Evolutionary conservation across 2,113 vertebrate species (phyloP), one percentile per base, ranked within the genome.

Genomic region (Talpa occidentalis): DNA sequence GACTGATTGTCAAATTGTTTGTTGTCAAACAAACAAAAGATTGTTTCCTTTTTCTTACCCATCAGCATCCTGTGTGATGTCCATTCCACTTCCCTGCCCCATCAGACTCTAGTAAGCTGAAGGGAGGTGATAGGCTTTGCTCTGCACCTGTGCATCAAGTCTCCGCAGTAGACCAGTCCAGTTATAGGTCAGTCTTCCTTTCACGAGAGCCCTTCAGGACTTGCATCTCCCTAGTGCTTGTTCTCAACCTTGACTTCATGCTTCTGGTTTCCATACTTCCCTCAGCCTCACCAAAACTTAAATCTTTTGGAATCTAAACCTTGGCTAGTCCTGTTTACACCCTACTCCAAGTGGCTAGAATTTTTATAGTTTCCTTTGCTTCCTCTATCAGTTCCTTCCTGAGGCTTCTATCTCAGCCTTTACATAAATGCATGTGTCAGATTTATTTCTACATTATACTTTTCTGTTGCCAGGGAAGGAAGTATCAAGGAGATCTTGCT

Each of bases 391-490:
- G 3, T 44, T 56, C n/a, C 35, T 79, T 32, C n/a, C 64, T 30
- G 37, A 56, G n/a, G 42, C 10, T 42, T 64, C 73, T 49, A 0
- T 26, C 44, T 22, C 21, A 32, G 35, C 24, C 24, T 6, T 59
- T 54, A 42, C 35, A 2, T 2, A 1, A 0, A 52, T 26, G 11
- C 5, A 5, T 15, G 0, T 37, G 32, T 37, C 60, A 47, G 59
- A 1, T 12, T 35, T 2, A 5, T 42, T 66, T 16, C 69, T 47
- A 3, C 5, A 0, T 35, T 30, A 1, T 26, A 2, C 30, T 30
- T 59, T 64, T 10, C 69, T 60, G 78, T 40, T 37, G 35, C 22
- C 3, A 10, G 17, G 60, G 16, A 35, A 83, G 22, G 59, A 11
- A 60, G 67, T 10, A 6, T 6, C 32, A n/a, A 21, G 37, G 4